Evolutionary conservation across 2,113 vertebrate species (phyloP), one percentile per base, ranked within the genome.

Genomic region (Rhagologus leucostigma): DNA sequence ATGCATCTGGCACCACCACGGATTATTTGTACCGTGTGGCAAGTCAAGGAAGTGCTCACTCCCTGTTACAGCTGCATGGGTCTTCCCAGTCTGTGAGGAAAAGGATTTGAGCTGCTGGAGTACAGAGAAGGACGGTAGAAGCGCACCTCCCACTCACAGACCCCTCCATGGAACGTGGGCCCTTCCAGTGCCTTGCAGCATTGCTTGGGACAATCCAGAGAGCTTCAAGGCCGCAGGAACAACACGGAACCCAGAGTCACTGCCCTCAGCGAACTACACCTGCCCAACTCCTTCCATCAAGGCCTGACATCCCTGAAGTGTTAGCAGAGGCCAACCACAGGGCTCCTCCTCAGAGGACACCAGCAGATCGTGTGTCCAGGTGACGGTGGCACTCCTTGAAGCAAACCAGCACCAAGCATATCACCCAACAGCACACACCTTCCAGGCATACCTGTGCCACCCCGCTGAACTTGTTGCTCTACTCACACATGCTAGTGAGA

Each of bases 141-240:
- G 39, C 2, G 1, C 29, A 17, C 3, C 5, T 67, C 42, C 21
- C 9, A 27, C 8, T 7, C 11, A 7, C 52, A 71, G 53, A 16
- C 3, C 21, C 27, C 55, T 79, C 26, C 15, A 9, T 1, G 8
- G 42, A 39, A 5, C 35, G 7, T 0, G 0, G n/a, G 19, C 50
- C 35, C 18, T 57, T 65, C 76, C 59, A 70, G 2, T 2, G 4
- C 55, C 37, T 44, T 16, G 18, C 73, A 50, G 23, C 3, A 0
- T 2, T 33, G 41, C 27, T 33, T 37, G 35, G 41, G 63, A 37
- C 20, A 57, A 22, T 9, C 42, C 49, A 2, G 46, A 60, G 70
- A 53, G 24, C 33, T 14, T 12, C 22, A 24, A n/a, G 41, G 33
- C 22, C 23, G 62, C 4, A 6, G 75, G 49, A 79, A 3, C 32